These are phyloP conservation scores for Calliphora vomitoria DNA, from an alignment of 2,888 invertebrate genomes.

Conservation along the genomic window DNA sequence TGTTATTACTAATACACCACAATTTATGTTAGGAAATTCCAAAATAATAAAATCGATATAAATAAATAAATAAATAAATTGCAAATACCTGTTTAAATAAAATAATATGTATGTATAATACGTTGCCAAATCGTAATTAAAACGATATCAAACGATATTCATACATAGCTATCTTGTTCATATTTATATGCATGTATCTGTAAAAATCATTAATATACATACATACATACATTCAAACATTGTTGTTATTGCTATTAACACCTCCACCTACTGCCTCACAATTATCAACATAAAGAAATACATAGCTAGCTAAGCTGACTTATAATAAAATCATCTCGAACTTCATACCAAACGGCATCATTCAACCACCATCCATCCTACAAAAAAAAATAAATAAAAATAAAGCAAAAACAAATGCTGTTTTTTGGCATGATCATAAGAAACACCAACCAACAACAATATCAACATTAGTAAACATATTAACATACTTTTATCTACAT, in stretches of 20 bases:
- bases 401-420: neutral
- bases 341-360: neutral
- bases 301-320: neutral
- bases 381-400: neutral
- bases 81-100: slow-evolving; percentile 10
- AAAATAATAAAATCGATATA: neutral
- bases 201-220: neutral
- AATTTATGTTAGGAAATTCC: neutral
- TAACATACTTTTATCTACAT: too few relatives aligned
- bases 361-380: neutral
- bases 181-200: too few relatives aligned
- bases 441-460: too few relatives aligned
- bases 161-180: neutral
- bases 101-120: too few relatives aligned
- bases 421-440: neutral
- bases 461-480: too few relatives aligned
- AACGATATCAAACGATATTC: neutral
- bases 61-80: neutral
- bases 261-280: neutral
- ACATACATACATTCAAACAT: neutral
- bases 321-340: neutral
- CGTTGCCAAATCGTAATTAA: neutral
- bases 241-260: neutral
- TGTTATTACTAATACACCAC: neutral
- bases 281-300: neutral